phyloP scores from a whole-genome alignment of 2,113 vertebrate species.

The Actinemys pallida region DNA sequence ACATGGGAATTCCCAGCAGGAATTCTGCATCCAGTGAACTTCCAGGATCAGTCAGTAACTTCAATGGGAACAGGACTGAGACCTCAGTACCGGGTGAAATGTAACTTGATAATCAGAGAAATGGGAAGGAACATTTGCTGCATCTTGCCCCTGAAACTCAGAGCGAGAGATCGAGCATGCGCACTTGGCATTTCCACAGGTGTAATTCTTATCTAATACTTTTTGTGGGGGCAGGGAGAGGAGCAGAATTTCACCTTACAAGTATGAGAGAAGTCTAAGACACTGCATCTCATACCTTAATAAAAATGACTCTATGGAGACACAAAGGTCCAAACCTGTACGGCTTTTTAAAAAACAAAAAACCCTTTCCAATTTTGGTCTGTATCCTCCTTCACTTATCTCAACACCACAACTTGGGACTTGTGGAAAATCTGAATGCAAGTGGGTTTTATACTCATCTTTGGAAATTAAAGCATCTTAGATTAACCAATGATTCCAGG shows the following conservation, averaged over 20 bases:
- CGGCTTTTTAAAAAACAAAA: background rate
- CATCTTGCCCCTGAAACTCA: conserved; percentile 30
- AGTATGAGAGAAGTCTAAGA: background rate
- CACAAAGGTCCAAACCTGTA: background rate
- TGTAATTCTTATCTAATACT: background rate
- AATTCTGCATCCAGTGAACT: accelerated
- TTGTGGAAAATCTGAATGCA: background rate
- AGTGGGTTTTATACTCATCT: background rate
- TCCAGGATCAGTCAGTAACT: background rate
- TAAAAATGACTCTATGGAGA: background rate
- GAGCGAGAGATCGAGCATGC: background rate
- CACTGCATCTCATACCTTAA: background rate
- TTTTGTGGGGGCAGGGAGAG: background rate
- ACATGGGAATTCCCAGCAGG: background rate
- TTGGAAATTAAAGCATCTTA: background rate
- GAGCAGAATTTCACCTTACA: background rate
- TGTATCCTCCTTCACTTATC: background rate
- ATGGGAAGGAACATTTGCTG: background rate
- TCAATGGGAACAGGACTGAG: background rate
- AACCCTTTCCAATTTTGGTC: background rate
- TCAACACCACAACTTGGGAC: background rate
- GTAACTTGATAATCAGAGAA: background rate
- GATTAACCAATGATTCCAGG: background rate
- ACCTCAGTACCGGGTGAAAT: background rate
- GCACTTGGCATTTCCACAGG: background rate